Evolutionary conservation across 2,888 invertebrate species (phyloP).

Genomic region (Tachystola acroxantha): DNA sequence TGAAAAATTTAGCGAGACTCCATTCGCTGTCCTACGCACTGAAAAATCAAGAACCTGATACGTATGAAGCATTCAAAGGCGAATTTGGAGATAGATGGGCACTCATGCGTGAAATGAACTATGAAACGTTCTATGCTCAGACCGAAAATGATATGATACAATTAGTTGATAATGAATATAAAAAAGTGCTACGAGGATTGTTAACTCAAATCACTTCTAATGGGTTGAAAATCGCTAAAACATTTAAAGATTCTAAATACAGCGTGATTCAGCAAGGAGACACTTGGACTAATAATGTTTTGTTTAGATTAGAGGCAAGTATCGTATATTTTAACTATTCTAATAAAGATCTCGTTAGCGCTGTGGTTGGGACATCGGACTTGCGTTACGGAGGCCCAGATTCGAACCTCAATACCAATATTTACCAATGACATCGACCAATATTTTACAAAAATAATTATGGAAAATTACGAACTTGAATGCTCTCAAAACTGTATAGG

Average conservation of each 20-base stretch:
- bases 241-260: constrained; percentile 16
- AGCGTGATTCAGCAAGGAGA: constrained; percentile 23
- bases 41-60: constrained; percentile 25
- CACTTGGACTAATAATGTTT: constrained; percentile 24
- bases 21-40: constrained; percentile 34
- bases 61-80: not conserved
- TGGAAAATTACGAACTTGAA: no score
- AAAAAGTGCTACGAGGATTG: not conserved
- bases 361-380: no score
- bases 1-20: constrained; percentile 29
- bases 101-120: not conserved
- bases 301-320: constrained; percentile 20
- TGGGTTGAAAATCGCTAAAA: not conserved
- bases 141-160: not conserved
- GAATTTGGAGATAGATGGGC: not conserved
- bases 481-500: no score
- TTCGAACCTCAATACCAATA: no score
- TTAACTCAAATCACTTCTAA: not conserved
- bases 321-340: no score
- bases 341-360: no score
- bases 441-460: no score
- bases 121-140: not conserved
- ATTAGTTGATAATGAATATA: not conserved
- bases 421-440: no score
- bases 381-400: no score